Base-by-base conservation (phyloP, 2,797 vertebrate genomes). In the Aldrovandia affinis region DNA sequence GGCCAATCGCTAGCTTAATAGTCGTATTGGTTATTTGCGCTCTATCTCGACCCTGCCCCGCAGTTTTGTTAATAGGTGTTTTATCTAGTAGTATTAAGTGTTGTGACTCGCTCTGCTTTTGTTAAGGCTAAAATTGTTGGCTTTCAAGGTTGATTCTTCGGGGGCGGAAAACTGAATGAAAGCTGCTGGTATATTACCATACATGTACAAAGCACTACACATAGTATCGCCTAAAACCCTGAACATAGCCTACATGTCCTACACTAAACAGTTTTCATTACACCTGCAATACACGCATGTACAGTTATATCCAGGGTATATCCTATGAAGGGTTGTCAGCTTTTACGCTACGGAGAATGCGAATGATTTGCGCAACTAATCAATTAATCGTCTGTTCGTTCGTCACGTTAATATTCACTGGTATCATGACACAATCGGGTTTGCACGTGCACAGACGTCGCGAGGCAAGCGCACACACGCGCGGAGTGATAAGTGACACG, bases 1-100 rank as follows among this genome's bases (percentile, higher is more conserved):
- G 92, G 90, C 84, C 92, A 91, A 91, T 87, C 92, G 78, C 92
- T 92, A 92, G 92, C 93, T 89, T 93, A 93, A 92, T 93, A 92
- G 88, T 91, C 92, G 93, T 93, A 92, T 94, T 92, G 93, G 92
- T 93, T 88, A 4, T 90, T 89, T 84, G 15, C 14, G 65, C 30
- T 70, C 15, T 8, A 84, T 86, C 75, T 59, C 59, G 61, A 52
- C 82, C 44, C 80, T 9, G 75, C 84, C 86, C 77, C 55, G 8
- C 87, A 87, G 88, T 89, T 88, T 87, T 79, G 85, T 86, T 88
- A n/a, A 78, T 57, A 84, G 86, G 86, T 89, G 87, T 86, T 55
- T 80, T 77, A 33, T 55, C 54, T 55, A 84, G 89, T 89, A 63
- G 85, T 83, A 14, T 82, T 83, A 84, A 89, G 91, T 89, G 81